phyloP scores from a whole-genome alignment of 1,140 invertebrate species.

The Trichonephila inaurata region DNA sequence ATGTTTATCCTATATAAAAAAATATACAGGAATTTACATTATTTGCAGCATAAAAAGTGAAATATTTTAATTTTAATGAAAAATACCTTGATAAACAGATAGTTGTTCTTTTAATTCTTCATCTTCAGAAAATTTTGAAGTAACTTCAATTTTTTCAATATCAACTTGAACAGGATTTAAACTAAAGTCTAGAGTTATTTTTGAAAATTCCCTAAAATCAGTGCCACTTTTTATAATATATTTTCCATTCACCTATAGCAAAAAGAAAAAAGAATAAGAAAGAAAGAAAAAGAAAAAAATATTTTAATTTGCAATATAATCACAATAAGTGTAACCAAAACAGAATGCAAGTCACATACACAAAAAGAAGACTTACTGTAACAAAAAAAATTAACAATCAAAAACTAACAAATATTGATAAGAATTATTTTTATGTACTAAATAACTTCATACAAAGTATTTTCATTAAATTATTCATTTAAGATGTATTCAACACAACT shows the following conservation, averaged over 20 bases:
- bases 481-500: too few species aligned
- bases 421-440: too few species aligned
- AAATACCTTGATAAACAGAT: slow-evolving; percentile 86
- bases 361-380: too few species aligned
- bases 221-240: slow-evolving; percentile 94
- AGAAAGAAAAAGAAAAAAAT: background rate
- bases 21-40: background rate
- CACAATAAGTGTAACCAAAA: too few species aligned
- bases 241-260: slow-evolving; percentile 87
- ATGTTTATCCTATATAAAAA: too few species aligned
- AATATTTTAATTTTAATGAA: background rate
- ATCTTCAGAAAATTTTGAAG: slow-evolving; percentile 87
- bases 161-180: slow-evolving; percentile 83
- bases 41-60: background rate
- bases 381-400: too few species aligned
- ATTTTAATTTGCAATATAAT: background rate
- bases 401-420: too few species aligned
- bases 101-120: slow-evolving; percentile 86
- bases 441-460: too few species aligned
- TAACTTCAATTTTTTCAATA: slow-evolving; percentile 88
- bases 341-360: too few species aligned
- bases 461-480: too few species aligned
- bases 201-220: slow-evolving; percentile 93
- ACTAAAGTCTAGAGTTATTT: slow-evolving; percentile 86
- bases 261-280: too few species aligned